A percentile compares a stretch with the other conserved stretches of the same genome.
Evolutionary conservation across 1,140 invertebrate species (phyloP).

Genomic region (Bactericera cockerelli): DNA sequence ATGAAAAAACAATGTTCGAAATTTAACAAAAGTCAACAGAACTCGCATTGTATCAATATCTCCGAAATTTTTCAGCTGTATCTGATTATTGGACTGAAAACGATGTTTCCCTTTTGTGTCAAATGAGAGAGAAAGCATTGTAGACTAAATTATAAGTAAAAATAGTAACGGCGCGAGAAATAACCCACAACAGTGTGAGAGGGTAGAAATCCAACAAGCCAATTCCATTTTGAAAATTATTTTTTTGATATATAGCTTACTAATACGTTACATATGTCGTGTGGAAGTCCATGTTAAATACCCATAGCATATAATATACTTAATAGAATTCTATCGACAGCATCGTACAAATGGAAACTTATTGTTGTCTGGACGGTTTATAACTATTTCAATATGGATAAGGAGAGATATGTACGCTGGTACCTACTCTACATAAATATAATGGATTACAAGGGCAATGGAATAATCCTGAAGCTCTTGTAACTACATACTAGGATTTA

Average conservation of each 20-base stretch:
- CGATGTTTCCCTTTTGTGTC: no score
- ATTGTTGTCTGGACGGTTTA: neutral
- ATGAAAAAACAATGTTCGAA: no score
- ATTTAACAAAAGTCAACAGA: no score
- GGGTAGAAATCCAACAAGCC: conserved; percentile 2
- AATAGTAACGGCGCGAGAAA: conserved; percentile 5
- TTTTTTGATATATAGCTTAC: conserved; percentile 6
- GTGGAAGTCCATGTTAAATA: neutral
- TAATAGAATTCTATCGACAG: conserved; percentile 1
- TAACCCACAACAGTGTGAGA: neutral
- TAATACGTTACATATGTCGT: conserved; percentile 8
- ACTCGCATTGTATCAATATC: no score
- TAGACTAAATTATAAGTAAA: conserved; percentile 8
- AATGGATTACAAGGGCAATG: no score
- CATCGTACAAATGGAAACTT: neutral
- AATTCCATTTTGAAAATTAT: conserved; percentile 9
- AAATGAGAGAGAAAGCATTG: conserved; percentile 3
- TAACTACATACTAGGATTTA: no score
- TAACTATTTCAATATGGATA: no score
- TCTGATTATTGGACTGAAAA: no score
- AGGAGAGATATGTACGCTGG: no score
- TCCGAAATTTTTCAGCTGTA: no score
- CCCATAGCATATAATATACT: neutral
- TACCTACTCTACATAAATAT: no score
- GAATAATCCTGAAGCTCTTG: no score